Evolutionary conservation across 2,888 invertebrate genomes (phyloP).

Genomic region (Acrobasis consociella): DNA sequence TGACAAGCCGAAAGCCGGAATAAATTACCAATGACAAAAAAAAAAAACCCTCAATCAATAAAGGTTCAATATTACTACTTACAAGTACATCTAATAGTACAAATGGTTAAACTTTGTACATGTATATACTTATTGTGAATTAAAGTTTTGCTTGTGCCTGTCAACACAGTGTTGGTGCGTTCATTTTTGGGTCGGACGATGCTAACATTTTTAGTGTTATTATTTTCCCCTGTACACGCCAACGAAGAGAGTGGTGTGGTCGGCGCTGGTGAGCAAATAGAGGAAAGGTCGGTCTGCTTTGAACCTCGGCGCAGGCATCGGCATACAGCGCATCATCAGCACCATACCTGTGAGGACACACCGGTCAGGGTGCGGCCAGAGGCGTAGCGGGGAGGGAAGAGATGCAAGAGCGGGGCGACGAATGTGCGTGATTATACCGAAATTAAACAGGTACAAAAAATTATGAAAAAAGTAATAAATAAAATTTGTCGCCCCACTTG

Average conservation of each 20-base stretch:
- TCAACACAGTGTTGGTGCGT: too few species aligned
- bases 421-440: background rate
- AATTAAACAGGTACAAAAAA: background rate
- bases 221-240: constrained; percentile 53
- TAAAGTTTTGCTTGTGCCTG: too few species aligned
- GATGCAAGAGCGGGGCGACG: background rate
- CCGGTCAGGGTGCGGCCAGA: constrained; percentile 15
- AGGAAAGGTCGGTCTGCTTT: constrained; percentile 71
- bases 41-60: too few species aligned
- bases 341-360: constrained; percentile 65
- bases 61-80: too few species aligned
- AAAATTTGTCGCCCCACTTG: background rate
- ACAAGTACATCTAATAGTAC: too few species aligned
- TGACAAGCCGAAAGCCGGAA: too few species aligned
- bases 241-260: constrained; percentile 52
- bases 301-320: constrained; percentile 49
- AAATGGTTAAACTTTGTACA: too few species aligned
- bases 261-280: constrained; percentile 54
- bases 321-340: constrained; percentile 65
- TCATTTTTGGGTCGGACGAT: too few species aligned
- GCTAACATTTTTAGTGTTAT: constrained; percentile 19
- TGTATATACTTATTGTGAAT: too few species aligned
- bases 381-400: background rate
- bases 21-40: too few species aligned
- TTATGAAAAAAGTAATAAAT: too few species aligned